Evolutionary conservation across 2,888 invertebrate species (phyloP), one percentile per base, ranked within the genome.

Genomic region (Galeruca laticollis): DNA sequence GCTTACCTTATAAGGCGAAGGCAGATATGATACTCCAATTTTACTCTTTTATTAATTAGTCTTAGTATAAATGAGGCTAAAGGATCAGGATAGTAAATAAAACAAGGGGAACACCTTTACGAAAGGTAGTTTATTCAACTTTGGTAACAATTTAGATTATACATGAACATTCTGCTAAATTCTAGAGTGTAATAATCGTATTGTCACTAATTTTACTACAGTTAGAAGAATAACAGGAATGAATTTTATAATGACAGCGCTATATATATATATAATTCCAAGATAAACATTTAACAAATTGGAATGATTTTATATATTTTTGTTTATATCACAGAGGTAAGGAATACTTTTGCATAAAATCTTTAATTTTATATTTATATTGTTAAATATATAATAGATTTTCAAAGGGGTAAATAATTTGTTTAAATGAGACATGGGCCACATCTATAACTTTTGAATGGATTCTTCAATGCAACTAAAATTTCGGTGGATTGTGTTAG

Each of bases 111-210:
- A 59, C 35, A 71, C 73, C 73, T 73, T 73, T 69, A 73, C 71
- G 40, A 73, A 73, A 73, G 73, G 73, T 21, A 73, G 40, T 67
- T 70, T 64, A 68, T 63, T 64, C 43, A 57, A 69, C 63, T 69
- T 60, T 69, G 69, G 60, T 65, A 69, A 69, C 69, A 69, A 59
- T 65, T 60, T 56, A 56, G 26, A 66, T 66, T 59, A 60, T 33
- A 63, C 54, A 54, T 63, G 18, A 33, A 61, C 60, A 61, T 35
- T 61, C 15, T 26, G 26, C 35, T 61, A 51, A 51, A 51, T 51
- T 61, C 49, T 51, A 61, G 33, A 61, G 43, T 61, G 18, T 61
- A 61, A 61, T 49, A 49, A 49, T 18, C 35, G n/a, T 51, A 51
- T 31, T 49, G 51, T 40, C 20, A 51, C 35, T 51, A 33, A 61